Conservation (phyloP, 1,140 invertebrate species). For the Euwallacea similis region DNA sequence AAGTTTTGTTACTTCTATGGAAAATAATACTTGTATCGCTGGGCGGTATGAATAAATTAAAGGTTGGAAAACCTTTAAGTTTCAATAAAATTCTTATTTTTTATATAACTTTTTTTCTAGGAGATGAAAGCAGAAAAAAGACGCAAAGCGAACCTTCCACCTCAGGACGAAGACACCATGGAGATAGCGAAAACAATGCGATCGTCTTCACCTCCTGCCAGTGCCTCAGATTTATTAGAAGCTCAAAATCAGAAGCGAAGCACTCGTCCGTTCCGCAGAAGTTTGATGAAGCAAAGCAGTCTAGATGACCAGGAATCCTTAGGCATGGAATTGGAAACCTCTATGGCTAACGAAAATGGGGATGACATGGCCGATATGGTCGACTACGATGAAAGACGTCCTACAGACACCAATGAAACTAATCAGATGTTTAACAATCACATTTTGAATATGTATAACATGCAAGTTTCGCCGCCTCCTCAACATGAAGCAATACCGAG, state of each 20-base stretch:
- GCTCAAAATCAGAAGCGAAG: constrained; percentile 80
- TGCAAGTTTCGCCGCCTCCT: constrained; percentile 50
- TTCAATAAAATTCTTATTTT: constrained; percentile 55
- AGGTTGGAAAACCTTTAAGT: constrained; percentile 82
- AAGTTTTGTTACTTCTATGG: constrained; percentile 94
- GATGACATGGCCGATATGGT: constrained; percentile 54
- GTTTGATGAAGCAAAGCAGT: constrained; percentile 91
- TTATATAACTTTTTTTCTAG: constrained; percentile 72
- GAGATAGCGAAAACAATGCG: constrained; percentile 91
- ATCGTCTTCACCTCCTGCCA: constrained; percentile 91
- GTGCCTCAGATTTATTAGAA: constrained; percentile 89
- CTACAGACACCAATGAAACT: constrained; percentile 56
- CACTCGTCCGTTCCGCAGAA: constrained; percentile 65
- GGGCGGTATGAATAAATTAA: constrained; percentile 82
- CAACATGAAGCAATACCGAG: constrained; percentile 29
- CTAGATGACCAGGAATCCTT: constrained; percentile 81
- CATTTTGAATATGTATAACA: constrained; percentile 53
- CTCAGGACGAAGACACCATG: constrained; percentile 87
- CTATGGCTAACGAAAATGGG: constrained; percentile 55
- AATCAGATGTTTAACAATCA: constrained; percentile 45
- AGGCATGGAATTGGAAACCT: constrained; percentile 68
- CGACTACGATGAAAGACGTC: constrained; percentile 57
- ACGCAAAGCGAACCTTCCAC: constrained; percentile 69
- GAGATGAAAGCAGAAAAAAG: constrained; percentile 58
- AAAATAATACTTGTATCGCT: constrained; percentile 89